Percentiles rank a stretch among this genome's conserved stretches.
Conservation (phyloP, 2,797 vertebrate genomes). For the Borostomias antarcticus region DNA sequence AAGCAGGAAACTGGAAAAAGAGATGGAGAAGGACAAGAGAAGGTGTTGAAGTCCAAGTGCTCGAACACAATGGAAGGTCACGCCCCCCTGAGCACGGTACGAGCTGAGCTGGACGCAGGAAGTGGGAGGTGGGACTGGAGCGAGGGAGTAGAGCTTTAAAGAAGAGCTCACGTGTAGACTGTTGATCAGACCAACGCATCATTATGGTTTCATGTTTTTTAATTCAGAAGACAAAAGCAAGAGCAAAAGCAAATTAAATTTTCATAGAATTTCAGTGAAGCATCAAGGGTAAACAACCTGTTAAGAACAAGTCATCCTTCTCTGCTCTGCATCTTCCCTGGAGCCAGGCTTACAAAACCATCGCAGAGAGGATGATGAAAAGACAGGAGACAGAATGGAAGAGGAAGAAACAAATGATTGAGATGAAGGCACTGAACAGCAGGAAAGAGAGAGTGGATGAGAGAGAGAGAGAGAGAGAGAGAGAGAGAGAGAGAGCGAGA, state of each 20-base stretch:
- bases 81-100: neutral
- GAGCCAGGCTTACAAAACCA: conserved; percentile 29
- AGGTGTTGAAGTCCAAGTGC: neutral
- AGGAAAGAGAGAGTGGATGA: neutral
- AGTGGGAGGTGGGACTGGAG: neutral
- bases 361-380: neutral
- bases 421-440: neutral
- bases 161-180: neutral
- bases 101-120: conserved; percentile 1
- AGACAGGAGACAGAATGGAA: neutral
- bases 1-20: conserved; percentile 13
- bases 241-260: conserved; percentile 49
- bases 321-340: conserved; percentile 26
- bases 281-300: conserved; percentile 40
- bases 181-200: conserved; percentile 33
- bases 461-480: neutral
- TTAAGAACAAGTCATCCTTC: conserved; percentile 24
- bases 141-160: neutral
- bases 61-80: conserved; percentile 11
- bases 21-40: neutral
- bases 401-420: too few relatives aligned
- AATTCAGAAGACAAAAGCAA: conserved; percentile 46
- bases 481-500: too few relatives aligned
- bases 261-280: conserved; percentile 49
- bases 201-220: conserved; percentile 58